These are phyloP conservation scores for Paratilapia polleni DNA, from an alignment of 2,113 vertebrate species.

Conservation along the genomic window DNA sequence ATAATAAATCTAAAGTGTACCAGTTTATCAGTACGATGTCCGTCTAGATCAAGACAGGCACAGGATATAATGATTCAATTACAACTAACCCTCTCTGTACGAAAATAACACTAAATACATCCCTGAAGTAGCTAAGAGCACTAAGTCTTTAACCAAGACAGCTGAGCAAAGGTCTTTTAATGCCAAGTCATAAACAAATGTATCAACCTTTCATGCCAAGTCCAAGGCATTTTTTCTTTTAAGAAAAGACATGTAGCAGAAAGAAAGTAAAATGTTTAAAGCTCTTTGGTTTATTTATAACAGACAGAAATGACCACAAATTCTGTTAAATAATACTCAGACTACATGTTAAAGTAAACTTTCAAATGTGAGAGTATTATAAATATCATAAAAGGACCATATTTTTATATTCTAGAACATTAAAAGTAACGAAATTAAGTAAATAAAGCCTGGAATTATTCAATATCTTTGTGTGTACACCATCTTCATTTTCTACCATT, in stretches of 20 bases:
- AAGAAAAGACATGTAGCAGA: constrained; percentile 11
- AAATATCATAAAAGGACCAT: background rate
- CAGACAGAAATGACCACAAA: background rate
- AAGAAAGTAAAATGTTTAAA: background rate
- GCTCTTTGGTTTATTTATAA: constrained; percentile 29
- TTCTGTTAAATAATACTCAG: background rate
- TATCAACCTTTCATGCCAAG: background rate
- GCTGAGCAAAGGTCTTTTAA: constrained; percentile 47
- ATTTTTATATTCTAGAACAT: background rate
- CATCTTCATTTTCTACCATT: background rate
- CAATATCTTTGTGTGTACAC: background rate
- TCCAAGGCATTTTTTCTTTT: background rate
- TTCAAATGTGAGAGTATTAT: background rate
- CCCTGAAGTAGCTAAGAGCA: constrained; percentile 5
- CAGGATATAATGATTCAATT: constrained; percentile 63
- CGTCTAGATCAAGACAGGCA: constrained; percentile 20
- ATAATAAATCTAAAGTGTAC: constrained; percentile 3
- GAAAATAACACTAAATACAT: constrained; percentile 31
- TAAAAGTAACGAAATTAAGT: background rate
- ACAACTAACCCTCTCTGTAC: constrained; percentile 25
- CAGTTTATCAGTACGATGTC: constrained; percentile 32
- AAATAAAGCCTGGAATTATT: background rate
- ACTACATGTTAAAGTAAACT: background rate
- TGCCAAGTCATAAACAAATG: constrained; percentile 28
- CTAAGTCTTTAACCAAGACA: constrained; percentile 13